phyloP scores from a whole-genome alignment of 1,140 invertebrate species.

The Drosophila tsacasi region DNA sequence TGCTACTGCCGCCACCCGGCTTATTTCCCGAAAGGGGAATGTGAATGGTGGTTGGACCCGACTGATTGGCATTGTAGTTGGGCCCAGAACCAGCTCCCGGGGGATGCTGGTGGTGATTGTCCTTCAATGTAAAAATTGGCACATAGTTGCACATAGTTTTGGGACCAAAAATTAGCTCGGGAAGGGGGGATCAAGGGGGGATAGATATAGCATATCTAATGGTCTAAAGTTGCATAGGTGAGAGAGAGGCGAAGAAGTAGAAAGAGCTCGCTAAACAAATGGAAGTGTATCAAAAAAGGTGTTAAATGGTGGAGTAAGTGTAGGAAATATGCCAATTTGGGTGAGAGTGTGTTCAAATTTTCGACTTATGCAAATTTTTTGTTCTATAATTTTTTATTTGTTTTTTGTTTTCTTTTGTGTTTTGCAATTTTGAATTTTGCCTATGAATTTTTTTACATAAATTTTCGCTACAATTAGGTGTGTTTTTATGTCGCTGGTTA shows the following conservation, averaged over 20 bases:
- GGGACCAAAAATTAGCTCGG: constrained; percentile 21
- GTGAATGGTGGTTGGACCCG: constrained; percentile 76
- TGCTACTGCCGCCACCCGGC: constrained; percentile 90
- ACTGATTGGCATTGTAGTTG: constrained; percentile 70
- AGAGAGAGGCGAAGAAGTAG: constrained; percentile 17
- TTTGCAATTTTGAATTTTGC: constrained; percentile 46
- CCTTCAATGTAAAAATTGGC: constrained; percentile 75
- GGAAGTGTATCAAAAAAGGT: constrained; percentile 20
- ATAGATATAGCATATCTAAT: constrained; percentile 39
- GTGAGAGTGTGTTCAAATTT: constrained; percentile 37
- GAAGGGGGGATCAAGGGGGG: constrained; percentile 12
- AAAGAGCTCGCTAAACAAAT: constrained; percentile 39
- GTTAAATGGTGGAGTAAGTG: constrained; percentile 7
- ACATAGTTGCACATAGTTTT: constrained; percentile 48
- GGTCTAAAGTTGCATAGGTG: constrained; percentile 26
- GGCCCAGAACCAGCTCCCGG: constrained; percentile 34
- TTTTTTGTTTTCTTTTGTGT: constrained; percentile 20
- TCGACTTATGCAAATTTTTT: constrained; percentile 59
- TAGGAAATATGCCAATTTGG: constrained; percentile 50
- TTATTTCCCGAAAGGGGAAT: constrained; percentile 86
- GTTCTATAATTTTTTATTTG: constrained; percentile 46
- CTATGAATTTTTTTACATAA: constrained; percentile 57
- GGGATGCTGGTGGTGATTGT: constrained; percentile 71
- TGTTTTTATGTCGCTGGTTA: constrained; percentile 52
- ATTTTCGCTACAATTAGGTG: constrained; percentile 60